These are phyloP conservation scores for Epirrhoe tristata DNA, from an alignment of 2,888 invertebrate species.

Conservation along the genomic window DNA sequence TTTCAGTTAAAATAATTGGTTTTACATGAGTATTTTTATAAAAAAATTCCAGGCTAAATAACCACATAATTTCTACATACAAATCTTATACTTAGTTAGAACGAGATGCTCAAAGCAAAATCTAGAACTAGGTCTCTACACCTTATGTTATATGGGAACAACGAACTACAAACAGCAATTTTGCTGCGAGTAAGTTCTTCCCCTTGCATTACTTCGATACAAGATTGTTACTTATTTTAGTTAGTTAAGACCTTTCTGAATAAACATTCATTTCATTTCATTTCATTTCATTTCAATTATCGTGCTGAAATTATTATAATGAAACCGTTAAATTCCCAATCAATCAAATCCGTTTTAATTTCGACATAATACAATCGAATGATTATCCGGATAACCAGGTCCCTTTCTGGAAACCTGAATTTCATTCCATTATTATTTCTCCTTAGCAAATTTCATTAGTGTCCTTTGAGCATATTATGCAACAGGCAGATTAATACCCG, in stretches of 20 bases:
- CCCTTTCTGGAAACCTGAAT: background rate
- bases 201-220: too few species aligned
- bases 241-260: too few species aligned
- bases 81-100: too few species aligned
- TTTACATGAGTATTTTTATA: background rate
- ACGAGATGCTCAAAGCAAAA: too few species aligned
- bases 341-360: background rate
- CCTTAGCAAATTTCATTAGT: constrained; percentile 32
- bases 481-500: constrained; percentile 63
- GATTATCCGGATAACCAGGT: background rate
- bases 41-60: background rate
- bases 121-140: too few species aligned
- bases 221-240: too few species aligned
- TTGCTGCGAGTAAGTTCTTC: too few species aligned
- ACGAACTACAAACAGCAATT: too few species aligned
- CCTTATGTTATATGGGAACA: too few species aligned
- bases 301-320: background rate
- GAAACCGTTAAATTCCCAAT: background rate
- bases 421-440: constrained; percentile 19
- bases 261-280: too few species aligned
- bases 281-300: too few species aligned
- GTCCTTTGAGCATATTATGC: constrained; percentile 49
- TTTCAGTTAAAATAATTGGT: background rate
- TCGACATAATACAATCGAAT: constrained; percentile 5
- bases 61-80: too few species aligned